phyloP scores from a whole-genome alignment of 2,113 vertebrate species.

The Malurus cyaneus region DNA sequence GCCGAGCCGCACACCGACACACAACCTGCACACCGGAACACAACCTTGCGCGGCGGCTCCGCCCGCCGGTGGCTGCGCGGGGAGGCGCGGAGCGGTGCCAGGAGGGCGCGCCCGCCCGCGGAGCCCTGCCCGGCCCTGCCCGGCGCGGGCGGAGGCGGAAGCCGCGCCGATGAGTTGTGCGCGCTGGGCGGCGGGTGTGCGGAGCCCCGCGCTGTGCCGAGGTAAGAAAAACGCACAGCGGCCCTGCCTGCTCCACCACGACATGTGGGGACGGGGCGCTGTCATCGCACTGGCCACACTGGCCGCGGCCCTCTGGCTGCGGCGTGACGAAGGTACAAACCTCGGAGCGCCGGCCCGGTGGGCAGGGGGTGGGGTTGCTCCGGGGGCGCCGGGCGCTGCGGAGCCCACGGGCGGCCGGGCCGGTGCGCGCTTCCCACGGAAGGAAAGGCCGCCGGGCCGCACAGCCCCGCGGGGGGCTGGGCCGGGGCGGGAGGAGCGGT shows the following conservation, averaged over 20 bases:
- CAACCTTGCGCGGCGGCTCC: not conserved
- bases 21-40: not conserved
- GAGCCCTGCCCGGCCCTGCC: not conserved
- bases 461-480: too few relatives aligned
- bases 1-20: not conserved
- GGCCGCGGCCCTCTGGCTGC: slow-evolving; percentile 58
- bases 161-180: not conserved
- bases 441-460: too few relatives aligned
- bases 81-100: not conserved
- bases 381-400: not conserved
- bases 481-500: too few relatives aligned
- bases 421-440: not conserved
- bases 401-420: not conserved
- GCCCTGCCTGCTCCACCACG: not conserved
- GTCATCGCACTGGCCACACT: slow-evolving; percentile 42
- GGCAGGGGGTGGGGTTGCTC: not conserved
- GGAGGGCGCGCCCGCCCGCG: not conserved
- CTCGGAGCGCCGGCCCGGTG: not conserved
- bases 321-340: slow-evolving; percentile 22
- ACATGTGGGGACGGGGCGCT: slow-evolving; percentile 53
- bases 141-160: slow-evolving; percentile 3
- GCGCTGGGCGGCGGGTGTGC: not conserved
- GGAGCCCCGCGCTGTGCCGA: not conserved
- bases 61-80: not conserved
- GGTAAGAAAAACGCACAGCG: slow-evolving; percentile 11